Base-by-base conservation (phyloP, 2,797 vertebrate genomes). In the Oryzias sinensis region DNA sequence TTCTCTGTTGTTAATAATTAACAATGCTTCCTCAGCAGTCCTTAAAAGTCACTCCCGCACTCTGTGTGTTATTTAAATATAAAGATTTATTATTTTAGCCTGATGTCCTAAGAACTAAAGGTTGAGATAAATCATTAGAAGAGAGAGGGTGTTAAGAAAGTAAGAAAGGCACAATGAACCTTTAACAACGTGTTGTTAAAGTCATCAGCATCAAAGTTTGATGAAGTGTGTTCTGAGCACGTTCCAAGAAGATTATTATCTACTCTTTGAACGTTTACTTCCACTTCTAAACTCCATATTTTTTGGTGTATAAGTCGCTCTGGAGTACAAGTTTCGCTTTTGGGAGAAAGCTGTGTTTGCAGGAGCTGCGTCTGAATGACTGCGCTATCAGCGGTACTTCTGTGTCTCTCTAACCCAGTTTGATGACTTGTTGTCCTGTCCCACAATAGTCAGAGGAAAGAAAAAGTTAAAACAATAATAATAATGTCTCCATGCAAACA, bases 61-160 rank as follows among this genome's bases (percentile, higher is more conserved):
- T 92, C 92, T 89, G 6, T 14, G 1, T 67, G 29, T 59, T 58
- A 83, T 93, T 93, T 90, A 44, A 72, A 88, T 56, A n/a, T 56
- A 47, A 53, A 53, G 59, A 65, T 79, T 87, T 91, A 93, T 93
- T 88, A 92, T 92, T 91, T 91, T 87, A 90, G 89, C 89, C 78
- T 90, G 87, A 92, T 91, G 89, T 93, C 84, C 87, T 77, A 74
- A 86, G 87, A 90, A 89, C 93, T 91, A 93, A 91, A 92, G 91
- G 92, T 92, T 93, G 90, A 91, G 92, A 91, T 91, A 88, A 92
- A 93, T 93, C 85, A 93, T 93, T 91, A 93, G 82, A 87, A 81
- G 87, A 22, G 67, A 84, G 85, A 93, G 90, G 91, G 92, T 54
- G 43, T 73, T 64, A 65, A 64, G 45, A 48, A 63, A 61, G 85